Conservation (phyloP, 2,113 vertebrate genomes). For the Gambusia holbrooki region DNA sequence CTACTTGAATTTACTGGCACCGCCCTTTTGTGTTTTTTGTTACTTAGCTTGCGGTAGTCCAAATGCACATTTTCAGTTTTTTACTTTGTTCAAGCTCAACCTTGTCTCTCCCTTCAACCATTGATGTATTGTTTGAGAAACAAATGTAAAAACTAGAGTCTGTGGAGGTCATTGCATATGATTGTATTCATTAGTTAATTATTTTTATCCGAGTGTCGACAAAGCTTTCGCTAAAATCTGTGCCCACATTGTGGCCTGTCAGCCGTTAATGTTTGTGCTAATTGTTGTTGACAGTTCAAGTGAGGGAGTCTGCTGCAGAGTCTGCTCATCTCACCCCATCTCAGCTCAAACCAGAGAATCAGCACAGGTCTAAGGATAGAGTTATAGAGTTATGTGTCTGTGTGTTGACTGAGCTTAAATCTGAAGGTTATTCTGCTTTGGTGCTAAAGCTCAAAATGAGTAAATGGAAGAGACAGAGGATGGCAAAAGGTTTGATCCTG, state of each 20-base stretch:
- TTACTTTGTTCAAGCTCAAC: neutral
- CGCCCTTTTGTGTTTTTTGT: neutral
- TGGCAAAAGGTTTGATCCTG: conserved; percentile 11
- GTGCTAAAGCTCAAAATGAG: neutral
- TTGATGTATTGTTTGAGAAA: neutral
- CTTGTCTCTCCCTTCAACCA: neutral
- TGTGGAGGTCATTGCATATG: neutral
- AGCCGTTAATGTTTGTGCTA: neutral
- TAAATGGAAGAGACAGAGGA: neutral
- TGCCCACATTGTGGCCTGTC: no score
- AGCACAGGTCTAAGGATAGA: neutral
- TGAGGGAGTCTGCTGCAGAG: neutral
- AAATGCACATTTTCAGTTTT: neutral
- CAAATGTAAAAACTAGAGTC: neutral
- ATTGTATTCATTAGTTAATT: no score
- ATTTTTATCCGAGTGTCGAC: no score
- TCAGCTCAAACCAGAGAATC: neutral
- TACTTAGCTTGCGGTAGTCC: neutral
- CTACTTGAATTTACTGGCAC: no score
- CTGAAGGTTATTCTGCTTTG: neutral
- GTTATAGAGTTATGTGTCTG: neutral
- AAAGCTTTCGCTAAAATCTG: no score
- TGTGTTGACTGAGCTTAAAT: neutral
- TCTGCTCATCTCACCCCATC: neutral
- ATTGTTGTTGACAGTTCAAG: neutral